These are phyloP conservation scores for Caenorhabditis inopinata DNA, from an alignment of 1,140 invertebrate genomes.

Conservation along the genomic window DNA sequence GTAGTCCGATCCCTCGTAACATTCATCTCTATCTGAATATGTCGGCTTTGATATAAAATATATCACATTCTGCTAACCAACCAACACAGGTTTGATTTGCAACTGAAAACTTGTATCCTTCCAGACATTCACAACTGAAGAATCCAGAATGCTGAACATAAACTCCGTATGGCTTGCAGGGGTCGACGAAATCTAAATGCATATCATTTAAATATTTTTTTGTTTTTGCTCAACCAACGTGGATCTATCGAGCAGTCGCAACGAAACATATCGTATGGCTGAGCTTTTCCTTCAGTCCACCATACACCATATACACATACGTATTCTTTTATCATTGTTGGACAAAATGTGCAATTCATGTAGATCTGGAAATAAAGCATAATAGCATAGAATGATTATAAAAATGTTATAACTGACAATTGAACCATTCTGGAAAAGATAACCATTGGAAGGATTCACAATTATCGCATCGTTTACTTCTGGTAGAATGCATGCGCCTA, in stretches of 20 bases:
- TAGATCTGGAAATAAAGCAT: background rate
- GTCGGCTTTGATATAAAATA: too few species aligned
- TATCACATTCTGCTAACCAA: too few species aligned
- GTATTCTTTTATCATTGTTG: background rate
- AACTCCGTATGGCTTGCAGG: background rate
- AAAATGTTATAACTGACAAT: background rate
- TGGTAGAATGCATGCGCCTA: background rate
- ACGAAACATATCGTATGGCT: background rate
- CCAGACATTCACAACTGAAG: background rate
- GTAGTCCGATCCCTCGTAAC: background rate
- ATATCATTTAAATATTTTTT: background rate
- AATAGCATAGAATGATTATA: too few species aligned
- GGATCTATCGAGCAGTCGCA: background rate
- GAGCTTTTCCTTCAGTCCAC: background rate
- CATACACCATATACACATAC: background rate
- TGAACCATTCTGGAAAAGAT: background rate
- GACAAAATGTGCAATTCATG: background rate
- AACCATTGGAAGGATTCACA: background rate
- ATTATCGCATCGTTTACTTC: background rate
- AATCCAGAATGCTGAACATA: background rate
- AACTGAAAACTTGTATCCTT: background rate
- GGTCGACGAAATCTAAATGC: background rate
- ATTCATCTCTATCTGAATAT: background rate
- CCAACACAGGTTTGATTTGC: too few species aligned
- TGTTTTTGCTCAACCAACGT: background rate